phyloP scores from a whole-genome alignment of 2,113 vertebrate species.

The Salminus brasiliensis region DNA sequence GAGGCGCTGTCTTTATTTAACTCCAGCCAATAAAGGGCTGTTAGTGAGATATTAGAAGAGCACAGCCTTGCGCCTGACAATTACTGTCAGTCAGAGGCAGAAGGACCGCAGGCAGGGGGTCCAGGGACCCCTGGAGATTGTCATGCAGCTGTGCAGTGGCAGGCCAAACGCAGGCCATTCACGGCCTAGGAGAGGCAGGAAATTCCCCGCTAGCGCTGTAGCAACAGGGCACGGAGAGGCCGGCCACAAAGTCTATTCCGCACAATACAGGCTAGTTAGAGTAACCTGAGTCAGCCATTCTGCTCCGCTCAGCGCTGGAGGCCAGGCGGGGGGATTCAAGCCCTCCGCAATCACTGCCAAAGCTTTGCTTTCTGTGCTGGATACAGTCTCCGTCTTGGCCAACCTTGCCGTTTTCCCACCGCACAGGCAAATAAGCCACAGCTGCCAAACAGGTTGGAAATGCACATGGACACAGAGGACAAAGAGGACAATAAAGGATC shows the following conservation, averaged over 20 bases:
- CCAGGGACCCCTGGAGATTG: neutral
- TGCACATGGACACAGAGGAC: neutral
- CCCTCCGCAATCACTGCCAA: conserved; percentile 3
- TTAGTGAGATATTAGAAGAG: conserved; percentile 27
- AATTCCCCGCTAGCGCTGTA: conserved; percentile 23
- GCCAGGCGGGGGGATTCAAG: neutral
- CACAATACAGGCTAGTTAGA: conserved; percentile 36
- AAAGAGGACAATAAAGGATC: neutral
- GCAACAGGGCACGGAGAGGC: conserved; percentile 30
- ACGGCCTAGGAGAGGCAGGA: conserved; percentile 32
- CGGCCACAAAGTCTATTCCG: conserved; percentile 18
- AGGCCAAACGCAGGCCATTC: conserved; percentile 37
- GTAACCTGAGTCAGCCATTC: conserved; percentile 29
- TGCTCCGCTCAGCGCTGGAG: conserved; percentile 11
- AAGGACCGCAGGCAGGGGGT: neutral
- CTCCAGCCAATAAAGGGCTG: conserved; percentile 12
- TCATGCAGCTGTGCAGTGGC: conserved; percentile 39
- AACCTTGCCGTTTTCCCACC: neutral
- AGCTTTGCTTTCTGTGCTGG: neutral
- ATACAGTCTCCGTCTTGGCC: neutral
- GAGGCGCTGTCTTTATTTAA: conserved; percentile 19
- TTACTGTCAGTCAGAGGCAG: conserved; percentile 66
- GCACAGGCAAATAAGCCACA: neutral
- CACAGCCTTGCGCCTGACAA: conserved; percentile 52
- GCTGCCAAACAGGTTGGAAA: neutral